phyloP scores from a whole-genome alignment of 1,140 invertebrate species.

The Tenebrio molitor region DNA sequence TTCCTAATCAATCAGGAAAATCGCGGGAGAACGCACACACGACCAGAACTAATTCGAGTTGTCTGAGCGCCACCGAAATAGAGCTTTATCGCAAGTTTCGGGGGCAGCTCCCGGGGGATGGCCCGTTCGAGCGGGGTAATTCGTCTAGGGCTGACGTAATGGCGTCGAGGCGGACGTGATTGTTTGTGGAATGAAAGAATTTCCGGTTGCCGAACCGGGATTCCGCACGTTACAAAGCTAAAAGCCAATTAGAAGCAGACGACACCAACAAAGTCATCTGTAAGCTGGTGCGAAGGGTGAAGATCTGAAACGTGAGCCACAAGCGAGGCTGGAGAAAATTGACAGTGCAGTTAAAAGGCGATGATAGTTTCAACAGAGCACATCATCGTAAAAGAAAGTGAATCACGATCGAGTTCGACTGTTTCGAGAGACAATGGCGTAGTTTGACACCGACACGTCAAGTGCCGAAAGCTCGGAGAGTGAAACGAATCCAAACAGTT shows the following conservation, averaged over 20 bases:
- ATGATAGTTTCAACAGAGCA: too few relatives aligned
- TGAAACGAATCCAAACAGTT: background rate
- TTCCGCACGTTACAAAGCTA: background rate
- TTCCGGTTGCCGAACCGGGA: background rate
- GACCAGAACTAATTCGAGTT: conserved; percentile 10
- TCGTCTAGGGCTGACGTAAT: background rate
- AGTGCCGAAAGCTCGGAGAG: too few relatives aligned
- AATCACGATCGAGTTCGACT: too few relatives aligned
- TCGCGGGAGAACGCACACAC: conserved; percentile 2
- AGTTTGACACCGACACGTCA: too few relatives aligned
- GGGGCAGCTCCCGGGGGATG: background rate
- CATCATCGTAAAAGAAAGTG: too few relatives aligned
- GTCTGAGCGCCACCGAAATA: too few relatives aligned
- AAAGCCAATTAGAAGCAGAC: conserved; percentile 28
- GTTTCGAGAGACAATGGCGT: too few relatives aligned
- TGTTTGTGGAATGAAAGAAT: conserved; percentile 14
- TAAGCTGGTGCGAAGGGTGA: background rate
- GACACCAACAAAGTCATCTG: background rate
- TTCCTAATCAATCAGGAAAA: conserved; percentile 6
- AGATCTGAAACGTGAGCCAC: background rate
- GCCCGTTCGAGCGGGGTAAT: background rate
- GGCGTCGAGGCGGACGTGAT: background rate
- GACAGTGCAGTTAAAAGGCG: too few relatives aligned
- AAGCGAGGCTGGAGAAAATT: too few relatives aligned
- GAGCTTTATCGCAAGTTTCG: background rate